phyloP scores from a whole-genome alignment of 2,113 vertebrate species.

The Rhynchomys soricoides region DNA sequence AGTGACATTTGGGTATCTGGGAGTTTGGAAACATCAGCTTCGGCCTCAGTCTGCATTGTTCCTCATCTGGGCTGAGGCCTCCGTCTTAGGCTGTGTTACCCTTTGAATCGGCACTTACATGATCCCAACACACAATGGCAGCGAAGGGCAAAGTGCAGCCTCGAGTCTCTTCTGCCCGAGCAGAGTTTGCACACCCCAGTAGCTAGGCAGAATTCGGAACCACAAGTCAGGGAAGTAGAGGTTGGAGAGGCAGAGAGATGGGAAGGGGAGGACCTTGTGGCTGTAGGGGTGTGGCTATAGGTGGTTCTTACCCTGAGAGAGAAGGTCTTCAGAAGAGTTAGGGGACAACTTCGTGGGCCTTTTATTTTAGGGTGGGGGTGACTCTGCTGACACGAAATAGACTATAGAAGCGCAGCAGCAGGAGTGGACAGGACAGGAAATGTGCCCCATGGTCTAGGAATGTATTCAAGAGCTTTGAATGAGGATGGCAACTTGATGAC shows the following conservation, averaged over 20 bases:
- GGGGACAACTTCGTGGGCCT: neutral
- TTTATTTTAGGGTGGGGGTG: neutral
- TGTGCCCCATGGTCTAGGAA: neutral
- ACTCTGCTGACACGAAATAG: neutral
- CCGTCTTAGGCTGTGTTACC: too few relatives aligned
- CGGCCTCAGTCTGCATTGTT: too few relatives aligned
- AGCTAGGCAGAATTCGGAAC: too few relatives aligned
- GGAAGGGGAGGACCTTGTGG: neutral
- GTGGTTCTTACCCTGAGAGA: neutral
- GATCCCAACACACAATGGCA: too few relatives aligned
- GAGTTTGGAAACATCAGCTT: too few relatives aligned
- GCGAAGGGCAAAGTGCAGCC: too few relatives aligned
- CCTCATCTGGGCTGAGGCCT: too few relatives aligned
- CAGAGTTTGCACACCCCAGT: too few relatives aligned
- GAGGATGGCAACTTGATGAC: neutral
- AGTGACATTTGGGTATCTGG: too few relatives aligned
- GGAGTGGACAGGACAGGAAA: neutral
- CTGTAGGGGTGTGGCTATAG: accelerated
- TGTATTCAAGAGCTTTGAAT: neutral
- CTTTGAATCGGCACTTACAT: too few relatives aligned
- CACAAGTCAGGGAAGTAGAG: neutral
- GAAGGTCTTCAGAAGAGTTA: neutral
- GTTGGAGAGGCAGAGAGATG: neutral
- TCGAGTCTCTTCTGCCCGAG: too few relatives aligned
- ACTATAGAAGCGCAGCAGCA: neutral